Percentiles rank a stretch among this genome's conserved stretches.
Conservation (phyloP, 2,797 vertebrate genomes). For the Pseudocheirus occidentalis region DNA sequence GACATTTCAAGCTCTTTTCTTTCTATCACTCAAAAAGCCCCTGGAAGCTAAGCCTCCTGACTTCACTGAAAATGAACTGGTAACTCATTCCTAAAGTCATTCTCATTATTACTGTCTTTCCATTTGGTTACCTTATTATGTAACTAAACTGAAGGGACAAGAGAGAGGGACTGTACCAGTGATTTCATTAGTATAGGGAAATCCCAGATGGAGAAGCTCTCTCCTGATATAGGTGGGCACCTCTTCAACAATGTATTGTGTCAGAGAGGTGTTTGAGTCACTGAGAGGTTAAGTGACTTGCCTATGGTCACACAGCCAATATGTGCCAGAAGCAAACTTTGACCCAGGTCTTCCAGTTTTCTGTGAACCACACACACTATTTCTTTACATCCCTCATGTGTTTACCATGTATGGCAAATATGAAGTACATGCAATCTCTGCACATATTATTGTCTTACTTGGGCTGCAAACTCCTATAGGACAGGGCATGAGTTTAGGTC, state of each 20-base stretch:
- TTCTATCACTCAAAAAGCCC: background rate
- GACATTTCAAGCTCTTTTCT: background rate
- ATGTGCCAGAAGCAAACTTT: background rate
- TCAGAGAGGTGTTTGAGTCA: background rate
- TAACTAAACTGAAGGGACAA: background rate
- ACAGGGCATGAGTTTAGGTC: background rate
- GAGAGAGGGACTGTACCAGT: background rate
- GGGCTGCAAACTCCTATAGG: background rate
- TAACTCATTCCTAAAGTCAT: background rate
- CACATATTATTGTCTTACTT: background rate
- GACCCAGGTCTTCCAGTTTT: background rate
- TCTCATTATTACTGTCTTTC: background rate
- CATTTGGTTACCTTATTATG: background rate
- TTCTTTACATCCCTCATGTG: background rate
- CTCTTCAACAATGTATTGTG: background rate
- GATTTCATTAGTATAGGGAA: background rate
- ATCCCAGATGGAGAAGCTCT: background rate
- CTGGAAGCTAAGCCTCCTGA: background rate
- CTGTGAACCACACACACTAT: background rate
- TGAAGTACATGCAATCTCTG: background rate
- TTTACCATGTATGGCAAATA: background rate
- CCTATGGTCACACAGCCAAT: background rate
- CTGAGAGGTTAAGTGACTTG: background rate
- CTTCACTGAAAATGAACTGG: background rate
- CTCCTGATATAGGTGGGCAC: background rate